Conservation (phyloP, 2,113 vertebrate species). For the Stictonetta naevosa region DNA sequence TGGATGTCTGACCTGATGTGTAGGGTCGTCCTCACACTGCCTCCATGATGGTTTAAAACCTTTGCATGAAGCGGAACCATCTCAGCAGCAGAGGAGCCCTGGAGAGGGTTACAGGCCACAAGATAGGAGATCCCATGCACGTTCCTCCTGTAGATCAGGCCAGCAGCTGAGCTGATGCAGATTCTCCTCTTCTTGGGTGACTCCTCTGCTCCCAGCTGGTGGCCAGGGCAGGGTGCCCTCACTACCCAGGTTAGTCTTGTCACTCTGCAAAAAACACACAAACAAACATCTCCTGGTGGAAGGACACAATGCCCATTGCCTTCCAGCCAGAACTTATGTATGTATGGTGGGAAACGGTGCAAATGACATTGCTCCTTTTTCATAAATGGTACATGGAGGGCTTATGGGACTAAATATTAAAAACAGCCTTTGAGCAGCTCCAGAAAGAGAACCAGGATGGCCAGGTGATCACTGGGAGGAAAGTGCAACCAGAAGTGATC, state of each 20-base stretch:
- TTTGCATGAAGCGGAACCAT: not conserved
- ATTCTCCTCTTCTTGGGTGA: not conserved
- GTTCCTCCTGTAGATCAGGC: not conserved
- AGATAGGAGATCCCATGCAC: not conserved
- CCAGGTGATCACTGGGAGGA: not conserved
- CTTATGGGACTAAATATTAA: not conserved
- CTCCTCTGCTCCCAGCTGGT: not conserved
- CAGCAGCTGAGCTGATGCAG: not conserved
- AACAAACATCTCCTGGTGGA: not conserved
- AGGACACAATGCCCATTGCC: not conserved
- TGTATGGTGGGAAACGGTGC: not conserved
- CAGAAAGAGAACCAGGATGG: not conserved
- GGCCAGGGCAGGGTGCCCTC: not conserved
- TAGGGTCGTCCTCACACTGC: not conserved
- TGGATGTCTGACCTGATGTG: not conserved
- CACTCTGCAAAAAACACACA: not conserved
- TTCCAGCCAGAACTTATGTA: not conserved
- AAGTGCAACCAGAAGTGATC: not conserved
- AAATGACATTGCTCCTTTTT: not conserved
- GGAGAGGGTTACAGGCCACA: not conserved
- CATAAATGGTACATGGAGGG: not conserved
- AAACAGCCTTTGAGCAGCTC: not conserved
- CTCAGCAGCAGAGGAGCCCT: not conserved
- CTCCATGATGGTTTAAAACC: not conserved
- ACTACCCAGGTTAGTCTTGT: accelerated